phyloP scores from a whole-genome alignment of 2,797 vertebrate species.

The Loriculus beryllinus region DNA sequence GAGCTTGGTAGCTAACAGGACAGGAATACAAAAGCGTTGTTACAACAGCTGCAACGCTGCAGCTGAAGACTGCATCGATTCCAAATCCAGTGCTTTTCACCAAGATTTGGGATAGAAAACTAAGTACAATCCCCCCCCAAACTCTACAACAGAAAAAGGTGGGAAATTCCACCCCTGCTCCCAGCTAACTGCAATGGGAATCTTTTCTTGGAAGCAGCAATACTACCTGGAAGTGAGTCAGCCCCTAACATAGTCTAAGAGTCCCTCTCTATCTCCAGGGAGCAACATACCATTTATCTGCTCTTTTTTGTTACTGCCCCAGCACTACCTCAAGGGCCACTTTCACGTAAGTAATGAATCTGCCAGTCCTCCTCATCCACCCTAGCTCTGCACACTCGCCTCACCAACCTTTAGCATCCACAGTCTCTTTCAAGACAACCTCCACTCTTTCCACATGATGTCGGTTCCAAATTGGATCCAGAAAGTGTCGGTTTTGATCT shows the following conservation, averaged over 20 bases:
- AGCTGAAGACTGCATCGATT: background rate
- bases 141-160: background rate
- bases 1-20: background rate
- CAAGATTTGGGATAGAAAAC: background rate
- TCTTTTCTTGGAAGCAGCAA: background rate
- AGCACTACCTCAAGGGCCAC: background rate
- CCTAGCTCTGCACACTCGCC: background rate
- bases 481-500: conserved; percentile 81
- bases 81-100: background rate
- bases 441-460: conserved; percentile 92
- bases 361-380: background rate
- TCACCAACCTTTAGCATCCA: conserved; percentile 89
- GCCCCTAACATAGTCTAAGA: background rate
- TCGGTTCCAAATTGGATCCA: conserved; percentile 91
- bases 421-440: conserved; percentile 90
- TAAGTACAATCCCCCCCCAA: background rate
- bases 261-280: background rate
- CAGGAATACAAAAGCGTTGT: background rate
- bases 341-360: background rate
- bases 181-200: background rate
- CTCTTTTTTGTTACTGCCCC: background rate
- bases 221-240: background rate
- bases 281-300: background rate
- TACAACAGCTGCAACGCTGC: background rate
- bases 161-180: background rate